Evolutionary conservation across 2,113 vertebrate species (phyloP), one percentile per base, ranked within the genome.

Genomic region (Dinomys branickii): DNA sequence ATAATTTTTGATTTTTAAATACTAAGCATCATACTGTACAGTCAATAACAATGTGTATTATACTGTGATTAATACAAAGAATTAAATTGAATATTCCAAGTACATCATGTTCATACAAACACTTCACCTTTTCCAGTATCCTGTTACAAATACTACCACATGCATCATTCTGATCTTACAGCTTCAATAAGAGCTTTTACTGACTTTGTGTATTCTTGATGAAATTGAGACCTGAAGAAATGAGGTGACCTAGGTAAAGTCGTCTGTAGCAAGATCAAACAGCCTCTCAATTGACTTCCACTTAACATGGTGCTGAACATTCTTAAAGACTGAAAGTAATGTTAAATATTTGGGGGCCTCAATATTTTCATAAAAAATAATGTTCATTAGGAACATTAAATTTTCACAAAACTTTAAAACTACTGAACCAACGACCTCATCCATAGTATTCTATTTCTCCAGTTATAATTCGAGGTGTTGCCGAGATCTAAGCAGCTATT

Each of bases 341-440:
- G 44, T 44, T n/a, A 89, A 59, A 41, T 63, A 73, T 35, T 35
- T 63, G 41, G 14, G 33, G 0, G 61, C 58, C n/a, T 63, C 86
- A 67, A 78, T 38, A 84, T 67, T 30, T 50, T 81, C 59, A 65
- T 33, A 77, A 92, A 92, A 81, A 93, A 44, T 17, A 67, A 59
- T 54, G 5, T n/a, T 90, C 26, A 24, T 47, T 59, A n/a, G 58
- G 22, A 88, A n/a, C 61, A 90, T 82, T 50, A 85, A 86, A 52
- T 77, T 91, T 96, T 91, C 14, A 78, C 52, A 41, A 75, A 87
- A 54, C 20, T 38, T 78, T 88, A 1, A 65, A 84, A 54, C 96
- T 80, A 52, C 11, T 80, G 20, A 82, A 28, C 5, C 41, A 38
- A 19, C 61, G 19, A 86, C 69, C 61, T 69, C 20, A 73, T 63